Percentiles rank a stretch among this genome's conserved stretches.
phyloP scores from a whole-genome alignment of 2,113 vertebrate genomes.

The Arothron firmamentum region DNA sequence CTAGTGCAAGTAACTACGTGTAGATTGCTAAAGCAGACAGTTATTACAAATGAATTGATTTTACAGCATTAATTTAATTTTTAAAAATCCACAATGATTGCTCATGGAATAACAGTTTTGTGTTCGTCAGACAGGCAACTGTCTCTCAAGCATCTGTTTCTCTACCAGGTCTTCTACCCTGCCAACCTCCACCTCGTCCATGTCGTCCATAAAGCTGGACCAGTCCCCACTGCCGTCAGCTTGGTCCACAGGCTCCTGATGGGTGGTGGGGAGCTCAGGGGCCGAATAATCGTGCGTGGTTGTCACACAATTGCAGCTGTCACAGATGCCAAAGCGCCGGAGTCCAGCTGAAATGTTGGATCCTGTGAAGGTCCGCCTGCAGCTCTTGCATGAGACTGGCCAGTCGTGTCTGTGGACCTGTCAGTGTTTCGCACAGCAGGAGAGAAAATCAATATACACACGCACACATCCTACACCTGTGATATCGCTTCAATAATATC shows the following conservation, averaged over 20 bases:
- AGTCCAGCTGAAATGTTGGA: constrained; percentile 81
- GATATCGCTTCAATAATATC: too few species aligned
- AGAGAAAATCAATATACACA: background rate
- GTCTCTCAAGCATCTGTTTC: constrained; percentile 73
- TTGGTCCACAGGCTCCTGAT: constrained; percentile 79
- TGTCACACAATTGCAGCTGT: constrained; percentile 91
- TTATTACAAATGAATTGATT: constrained; percentile 8
- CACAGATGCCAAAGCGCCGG: constrained; percentile 87
- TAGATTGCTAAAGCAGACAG: background rate
- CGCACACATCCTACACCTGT: background rate
- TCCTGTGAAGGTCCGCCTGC: constrained; percentile 86
- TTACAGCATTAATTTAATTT: background rate
- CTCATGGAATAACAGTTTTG: too few species aligned
- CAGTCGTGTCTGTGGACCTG: constrained; percentile 93
- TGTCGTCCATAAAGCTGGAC: constrained; percentile 92
- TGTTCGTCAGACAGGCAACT: constrained; percentile 2
- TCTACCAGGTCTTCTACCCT: constrained; percentile 75
- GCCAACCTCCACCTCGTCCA: constrained; percentile 83
- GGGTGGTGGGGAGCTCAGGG: constrained; percentile 78
- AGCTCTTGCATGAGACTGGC: constrained; percentile 93
- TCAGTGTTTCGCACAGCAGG: background rate
- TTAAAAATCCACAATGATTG: too few species aligned
- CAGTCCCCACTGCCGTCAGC: constrained; percentile 80
- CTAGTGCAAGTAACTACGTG: background rate
- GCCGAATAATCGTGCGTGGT: constrained; percentile 80